Percentiles rank a stretch among this genome's conserved stretches.
These are phyloP conservation scores for Vesta saturnalis DNA, from an alignment of 2,888 invertebrate species.

Conservation along the genomic window DNA sequence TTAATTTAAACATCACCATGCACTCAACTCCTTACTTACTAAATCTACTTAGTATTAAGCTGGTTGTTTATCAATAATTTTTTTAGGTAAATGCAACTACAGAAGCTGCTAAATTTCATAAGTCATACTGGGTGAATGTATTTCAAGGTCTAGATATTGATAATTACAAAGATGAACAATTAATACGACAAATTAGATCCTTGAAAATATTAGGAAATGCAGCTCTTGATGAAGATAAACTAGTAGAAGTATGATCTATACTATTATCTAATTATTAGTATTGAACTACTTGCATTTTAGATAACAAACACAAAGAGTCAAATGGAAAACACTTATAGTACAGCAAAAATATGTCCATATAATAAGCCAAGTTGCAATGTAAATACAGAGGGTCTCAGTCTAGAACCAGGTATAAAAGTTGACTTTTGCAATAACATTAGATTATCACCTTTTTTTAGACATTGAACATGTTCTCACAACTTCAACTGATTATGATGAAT, in stretches of 20 bases:
- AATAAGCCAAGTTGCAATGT: constrained; percentile 56
- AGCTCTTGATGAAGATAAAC: constrained; percentile 57
- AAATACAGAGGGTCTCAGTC: constrained; percentile 48
- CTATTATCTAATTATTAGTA: not conserved
- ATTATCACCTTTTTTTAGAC: constrained; percentile 46
- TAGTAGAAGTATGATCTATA: constrained; percentile 55
- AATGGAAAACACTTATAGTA: constrained; percentile 58
- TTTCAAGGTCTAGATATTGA: constrained; percentile 53
- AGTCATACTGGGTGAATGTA: constrained; percentile 58
- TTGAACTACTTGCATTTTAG: constrained; percentile 45
- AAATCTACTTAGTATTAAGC: too few species aligned
- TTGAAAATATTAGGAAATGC: constrained; percentile 63
- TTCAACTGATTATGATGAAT: constrained; percentile 69
- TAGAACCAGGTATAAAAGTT: constrained; percentile 62
- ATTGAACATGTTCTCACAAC: constrained; percentile 59
- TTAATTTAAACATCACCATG: too few species aligned
- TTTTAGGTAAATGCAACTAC: constrained; percentile 49
- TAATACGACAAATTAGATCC: constrained; percentile 60
- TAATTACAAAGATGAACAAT: constrained; percentile 56
- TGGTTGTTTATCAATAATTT: too few species aligned
- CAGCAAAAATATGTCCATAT: constrained; percentile 61
- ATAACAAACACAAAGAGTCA: constrained; percentile 44
- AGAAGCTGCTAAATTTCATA: constrained; percentile 54
- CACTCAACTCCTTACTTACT: too few species aligned
- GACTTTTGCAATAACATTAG: too few species aligned